Base-by-base conservation (phyloP, 2,797 vertebrate species). In the Galago senegalensis region DNA sequence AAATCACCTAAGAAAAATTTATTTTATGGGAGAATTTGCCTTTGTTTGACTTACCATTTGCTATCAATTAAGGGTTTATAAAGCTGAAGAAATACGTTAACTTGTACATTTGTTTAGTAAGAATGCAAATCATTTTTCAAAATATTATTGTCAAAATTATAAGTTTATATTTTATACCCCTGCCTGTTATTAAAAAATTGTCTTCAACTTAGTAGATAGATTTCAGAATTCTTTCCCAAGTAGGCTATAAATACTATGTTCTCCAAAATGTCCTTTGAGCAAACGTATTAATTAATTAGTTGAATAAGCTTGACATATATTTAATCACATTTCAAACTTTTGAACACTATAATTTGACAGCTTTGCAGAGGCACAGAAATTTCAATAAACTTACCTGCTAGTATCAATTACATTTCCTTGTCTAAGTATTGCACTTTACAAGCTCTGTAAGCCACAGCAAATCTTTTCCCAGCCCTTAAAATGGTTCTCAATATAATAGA, bases 301-400 rank as follows among this genome's bases (percentile, higher is more conserved):
- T 92, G 16, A 2, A 34, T 87, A 88, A 60, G 3, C 43, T 70
- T 70, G 73, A 37, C 49, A 65, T 84, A 81, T 21, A 60, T 31
- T 94, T 92, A 85, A 89, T 89, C 46, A 69, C 5, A 46, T 69
- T 83, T 97, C 73, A 37, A 93, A 79, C 20, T 60, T 87, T 75
- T 83, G 2, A 34, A 77, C 37, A 46, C 79, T 89, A 3, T 23
- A 60, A n/a, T 95, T 89, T 82, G 84, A 75, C 29, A 84, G 58
- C 49, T 80, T 87, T 75, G 34, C 18, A 82, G 34, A 83, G 46
- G 1, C 6, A 40, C 3, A 8, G 46, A 31, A 58, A 73, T 1
- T 73, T 82, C 67, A 91, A 46, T 40, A 60, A n/a, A 80, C 7
- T 88, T 61, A 65, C n/a, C 23, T 93, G 34, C 14, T 23, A 43